Base-by-base conservation (phyloP, 2,888 invertebrate species). In the Megamerina dolium region DNA sequence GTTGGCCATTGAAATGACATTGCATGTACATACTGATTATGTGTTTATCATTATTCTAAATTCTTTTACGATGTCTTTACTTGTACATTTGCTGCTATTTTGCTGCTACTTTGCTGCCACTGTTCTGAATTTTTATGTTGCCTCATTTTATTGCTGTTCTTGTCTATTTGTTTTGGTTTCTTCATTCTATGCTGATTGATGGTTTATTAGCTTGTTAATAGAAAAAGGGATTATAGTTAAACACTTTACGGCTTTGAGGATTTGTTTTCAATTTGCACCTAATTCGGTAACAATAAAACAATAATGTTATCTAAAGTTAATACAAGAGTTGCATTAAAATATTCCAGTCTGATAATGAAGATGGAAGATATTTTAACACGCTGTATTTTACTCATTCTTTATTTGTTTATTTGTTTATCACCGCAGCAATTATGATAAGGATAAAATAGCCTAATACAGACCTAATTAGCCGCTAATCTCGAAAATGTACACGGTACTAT, bases 1-100 rank as follows among this genome's bases (percentile, higher is more conserved):
- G n/a, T n/a, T n/a, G n/a, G n/a, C n/a, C n/a, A n/a, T n/a, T n/a
- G n/a, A n/a, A n/a, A n/a, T n/a, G n/a, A n/a, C 17, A 54, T 55
- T 58, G 52, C 50, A 55, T 59, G 56, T 57, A 58, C 52, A 57
- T 66, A 62, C 62, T 64, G 65, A 64, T 66, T 66, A 64, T 64
- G 65, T 64, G 63, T 66, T 66, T 66, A 64, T 64, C 65, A 64
- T 65, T 61, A 59, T 65, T 63, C 60, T 65, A 65, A 66, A 62
- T 65, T 61, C 56, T 56, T 64, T 64, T 64, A 64, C 64, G 63
- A 62, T 60, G 60, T 56, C 60, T 59, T 66, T 62, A 60, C 60
- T 61, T 58, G 60, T n/a, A n/a, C 60, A 56, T 61, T 55, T 50
- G 44, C 36, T 37, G 26, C n/a, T 26, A 9, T 39, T 41, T 41